Percentiles rank a stretch among this genome's conserved stretches.
Evolutionary conservation across 2,113 vertebrate species (phyloP).

Genomic region (Xiphorhynchus elegans): DNA sequence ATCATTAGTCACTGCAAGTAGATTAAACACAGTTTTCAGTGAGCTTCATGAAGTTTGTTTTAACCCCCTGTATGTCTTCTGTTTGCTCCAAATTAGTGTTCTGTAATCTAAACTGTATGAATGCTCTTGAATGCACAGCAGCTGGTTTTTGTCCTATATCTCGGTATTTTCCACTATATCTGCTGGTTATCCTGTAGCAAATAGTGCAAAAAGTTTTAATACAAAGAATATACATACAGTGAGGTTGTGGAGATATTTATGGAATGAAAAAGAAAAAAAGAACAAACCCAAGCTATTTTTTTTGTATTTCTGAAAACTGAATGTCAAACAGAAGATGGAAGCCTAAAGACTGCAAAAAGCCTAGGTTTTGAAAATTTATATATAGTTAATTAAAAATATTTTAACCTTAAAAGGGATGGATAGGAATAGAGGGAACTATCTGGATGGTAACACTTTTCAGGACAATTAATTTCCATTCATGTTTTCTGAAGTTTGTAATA

Average conservation of each 20-base stretch:
- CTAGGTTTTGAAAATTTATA: background rate
- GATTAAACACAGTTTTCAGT: background rate
- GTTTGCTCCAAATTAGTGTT: background rate
- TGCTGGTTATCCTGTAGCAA: background rate
- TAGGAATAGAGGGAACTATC: background rate
- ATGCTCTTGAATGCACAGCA: background rate
- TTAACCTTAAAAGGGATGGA: background rate
- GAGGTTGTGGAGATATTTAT: background rate
- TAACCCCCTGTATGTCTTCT: background rate
- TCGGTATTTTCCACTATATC: fast-evolving
- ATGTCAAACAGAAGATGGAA: background rate
- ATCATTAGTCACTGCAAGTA: background rate
- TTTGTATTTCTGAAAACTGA: background rate
- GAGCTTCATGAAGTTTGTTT: background rate
- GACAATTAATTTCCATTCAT: background rate
- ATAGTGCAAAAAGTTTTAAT: background rate
- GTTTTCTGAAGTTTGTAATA: background rate
- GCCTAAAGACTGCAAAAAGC: background rate
- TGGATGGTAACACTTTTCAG: background rate
- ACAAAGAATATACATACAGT: background rate
- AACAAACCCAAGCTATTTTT: background rate
- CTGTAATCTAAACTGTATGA: background rate
- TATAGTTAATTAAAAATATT: background rate
- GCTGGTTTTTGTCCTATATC: fast-evolving
- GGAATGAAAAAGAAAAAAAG: background rate